Evolutionary conservation across 2,797 vertebrate species (phyloP).

Genomic region (Lophotriccus pileatus): DNA sequence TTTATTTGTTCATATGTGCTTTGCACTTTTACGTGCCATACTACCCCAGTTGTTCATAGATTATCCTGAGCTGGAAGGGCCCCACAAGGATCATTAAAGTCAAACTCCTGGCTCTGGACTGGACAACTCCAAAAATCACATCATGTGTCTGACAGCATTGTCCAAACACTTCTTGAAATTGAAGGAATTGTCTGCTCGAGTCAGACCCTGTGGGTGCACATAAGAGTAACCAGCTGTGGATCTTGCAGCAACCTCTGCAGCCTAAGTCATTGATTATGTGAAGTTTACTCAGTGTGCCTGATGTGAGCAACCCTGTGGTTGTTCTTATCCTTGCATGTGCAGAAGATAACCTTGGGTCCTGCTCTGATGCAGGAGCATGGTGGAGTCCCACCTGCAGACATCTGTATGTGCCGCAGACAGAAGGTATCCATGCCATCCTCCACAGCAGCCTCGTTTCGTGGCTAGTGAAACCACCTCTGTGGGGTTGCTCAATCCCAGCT

Average conservation of each 20-base stretch:
- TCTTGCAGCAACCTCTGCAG: neutral
- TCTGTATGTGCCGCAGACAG: rapidly evolving
- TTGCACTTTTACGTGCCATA: neutral
- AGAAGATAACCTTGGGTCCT: neutral
- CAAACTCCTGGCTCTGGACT: neutral
- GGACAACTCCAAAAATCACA: neutral
- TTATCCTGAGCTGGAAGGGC: neutral
- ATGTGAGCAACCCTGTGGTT: neutral
- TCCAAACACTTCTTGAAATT: neutral
- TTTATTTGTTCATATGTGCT: neutral
- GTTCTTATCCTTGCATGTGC: rapidly evolving
- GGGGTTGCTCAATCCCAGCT: neutral
- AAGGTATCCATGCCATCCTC: neutral
- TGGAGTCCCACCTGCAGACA: neutral
- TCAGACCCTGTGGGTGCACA: rapidly evolving
- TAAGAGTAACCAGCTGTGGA: neutral
- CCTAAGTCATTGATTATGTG: neutral
- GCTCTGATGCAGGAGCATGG: rapidly evolving
- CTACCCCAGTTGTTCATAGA: neutral
- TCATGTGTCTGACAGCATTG: neutral
- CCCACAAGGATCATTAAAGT: neutral
- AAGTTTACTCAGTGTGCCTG: neutral
- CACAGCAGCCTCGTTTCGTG: rapidly evolving
- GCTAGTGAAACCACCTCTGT: neutral
- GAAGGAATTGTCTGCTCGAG: neutral